Base-by-base conservation (phyloP, 2,797 vertebrate genomes). In the Nannoperca australis region DNA sequence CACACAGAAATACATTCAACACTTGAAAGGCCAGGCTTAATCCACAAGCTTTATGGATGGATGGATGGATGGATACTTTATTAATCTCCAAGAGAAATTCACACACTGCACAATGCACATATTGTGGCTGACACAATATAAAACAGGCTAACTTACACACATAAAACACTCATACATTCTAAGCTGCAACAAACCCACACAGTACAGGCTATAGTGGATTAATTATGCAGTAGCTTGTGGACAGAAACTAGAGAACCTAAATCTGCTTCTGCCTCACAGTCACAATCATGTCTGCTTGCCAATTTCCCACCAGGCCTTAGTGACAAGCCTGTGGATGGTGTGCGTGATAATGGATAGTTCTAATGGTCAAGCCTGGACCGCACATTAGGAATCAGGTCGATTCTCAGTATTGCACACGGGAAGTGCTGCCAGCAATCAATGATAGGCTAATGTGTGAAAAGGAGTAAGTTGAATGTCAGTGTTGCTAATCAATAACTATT, bases 401-500 rank as follows among this genome's bases (percentile, higher is more conserved):
- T 97, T 74, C 82, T 84, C 94, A 91, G 95, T 93, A 94, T 91
- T 94, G 91, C 93, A 95, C 95, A 94, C 93, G 89, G 92, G 93
- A 93, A 95, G 94, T 93, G 90, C 95, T 91, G 95, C 90, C 94
- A 94, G 94, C 93, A 91, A 97, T 96, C 95, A 95, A 96, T 96
- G 93, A 89, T 84, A 93, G 87, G 91, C 95, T 97, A 96, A 97
- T 96, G 95, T 95, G 95, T 90, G 91, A 95, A 96, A 94, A 87
- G 89, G 93, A 93, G 92, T 92, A 93, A 93, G 93, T 94, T 93
- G 92, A 95, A 96, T 95, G 94, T 94, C 93, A 96, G 94, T 92
- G 85, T 81, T 88, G 85, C 92, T 91, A 91, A 98, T 98, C 97
- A 58, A 98, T 97, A 94, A 86, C 96, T 96, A 97, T 97, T 97